Evolutionary conservation across 2,888 invertebrate genomes (phyloP), one percentile per base, ranked within the genome.

Genomic region (Spodoptera littoralis): DNA sequence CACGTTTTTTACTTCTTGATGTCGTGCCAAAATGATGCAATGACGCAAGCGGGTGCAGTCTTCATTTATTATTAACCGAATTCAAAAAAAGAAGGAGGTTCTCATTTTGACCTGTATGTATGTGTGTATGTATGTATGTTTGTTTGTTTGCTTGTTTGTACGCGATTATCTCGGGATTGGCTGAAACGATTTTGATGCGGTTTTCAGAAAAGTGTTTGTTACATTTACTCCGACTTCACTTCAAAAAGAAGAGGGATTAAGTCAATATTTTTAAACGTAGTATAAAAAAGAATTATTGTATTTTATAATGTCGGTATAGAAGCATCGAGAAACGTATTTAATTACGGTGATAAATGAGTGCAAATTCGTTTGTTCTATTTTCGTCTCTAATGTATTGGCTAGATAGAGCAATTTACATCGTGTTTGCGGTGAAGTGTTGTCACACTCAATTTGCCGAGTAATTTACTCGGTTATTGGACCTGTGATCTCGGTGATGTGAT

Each of bases 21-120:
- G 49, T 24, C 42, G 18, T 75, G 76, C 76, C 76, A 75, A 77
- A 74, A 74, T 30, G 45, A 53, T 53, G 61, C 76, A 60, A 53
- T 68, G 68, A 77, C 68, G 67, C 74, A 65, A 51, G 53, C 43
- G 11, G 52, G 46, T 75, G 76, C 64, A 77, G 49, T 64, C 11
- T 53, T 54, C 49, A 46, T 64, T 72, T 76, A 64, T 61, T 73
- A 45, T 48, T 53, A 18, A 18, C 18, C 18, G 18, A 18, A 18
- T 18, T 18, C 18, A 18, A 18, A 18, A 18, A 18, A 18, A 18
- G 18, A 18, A 18, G 18, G 18, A 18, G 18, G 18, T 18, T 18
- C 18, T 18, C 18, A 18, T 18, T 18, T 18, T 18, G 18, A 18
- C 18, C 18, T 18, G 18, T 18, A 2, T 18, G 18, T 18, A 18